These are phyloP conservation scores for Syngnathus acus DNA, from an alignment of 2,797 vertebrate genomes.

Conservation along the genomic window DNA sequence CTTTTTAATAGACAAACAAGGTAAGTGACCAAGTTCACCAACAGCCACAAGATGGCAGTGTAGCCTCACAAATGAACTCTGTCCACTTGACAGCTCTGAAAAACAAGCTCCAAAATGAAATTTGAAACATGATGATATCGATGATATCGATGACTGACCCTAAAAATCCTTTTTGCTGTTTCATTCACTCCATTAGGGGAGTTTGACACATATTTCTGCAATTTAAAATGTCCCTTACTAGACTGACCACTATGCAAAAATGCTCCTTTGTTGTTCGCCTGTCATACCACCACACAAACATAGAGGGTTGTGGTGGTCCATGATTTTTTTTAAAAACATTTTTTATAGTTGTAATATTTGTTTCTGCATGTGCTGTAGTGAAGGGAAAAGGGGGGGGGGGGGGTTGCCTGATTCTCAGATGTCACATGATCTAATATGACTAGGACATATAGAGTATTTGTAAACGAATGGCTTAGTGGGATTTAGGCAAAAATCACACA, in stretches of 20 bases:
- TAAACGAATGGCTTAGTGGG: not conserved
- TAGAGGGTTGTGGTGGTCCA: conserved; percentile 36
- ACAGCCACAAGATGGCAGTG: conserved; percentile 49
- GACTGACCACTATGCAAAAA: not conserved
- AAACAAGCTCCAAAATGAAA: not conserved
- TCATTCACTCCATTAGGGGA: not conserved
- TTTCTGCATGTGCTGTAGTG: conserved; percentile 33
- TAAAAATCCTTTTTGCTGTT: not conserved
- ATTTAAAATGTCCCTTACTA: not conserved
- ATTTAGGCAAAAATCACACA: not conserved
- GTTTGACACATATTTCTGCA: not conserved
- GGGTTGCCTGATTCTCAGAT: conserved; percentile 17
- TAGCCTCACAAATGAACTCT: conserved; percentile 11
- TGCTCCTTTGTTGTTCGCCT: conserved; percentile 15
- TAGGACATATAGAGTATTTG: conserved; percentile 1
- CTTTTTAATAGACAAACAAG: not conserved
- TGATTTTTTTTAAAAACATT: not conserved
- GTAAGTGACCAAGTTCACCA: not conserved
- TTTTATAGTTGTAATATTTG: not conserved
- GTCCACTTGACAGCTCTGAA: conserved; percentile 1
- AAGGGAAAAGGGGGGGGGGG: conserved; percentile 26
- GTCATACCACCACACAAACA: conserved; percentile 19
- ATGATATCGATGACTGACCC: not conserved
- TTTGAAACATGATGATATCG: not conserved
- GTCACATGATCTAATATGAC: conserved; percentile 12